Evolutionary conservation across 2,888 invertebrate genomes (phyloP).

Genomic region (Standfussiana lucernea): DNA sequence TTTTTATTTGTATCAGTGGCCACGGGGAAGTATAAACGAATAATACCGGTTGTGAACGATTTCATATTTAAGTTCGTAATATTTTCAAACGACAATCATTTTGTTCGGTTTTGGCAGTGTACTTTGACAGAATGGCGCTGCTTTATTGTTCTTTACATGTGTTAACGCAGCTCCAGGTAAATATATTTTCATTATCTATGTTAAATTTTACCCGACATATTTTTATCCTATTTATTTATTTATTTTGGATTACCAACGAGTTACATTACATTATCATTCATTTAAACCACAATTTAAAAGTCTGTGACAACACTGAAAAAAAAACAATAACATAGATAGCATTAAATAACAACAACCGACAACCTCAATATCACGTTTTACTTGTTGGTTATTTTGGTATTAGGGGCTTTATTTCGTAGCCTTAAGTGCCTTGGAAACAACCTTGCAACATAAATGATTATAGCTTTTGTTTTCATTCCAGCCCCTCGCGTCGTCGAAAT

Average conservation of each 20-base stretch:
- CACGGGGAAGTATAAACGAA: constrained; percentile 5
- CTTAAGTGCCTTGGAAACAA: neutral
- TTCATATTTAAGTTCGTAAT: constrained; percentile 15
- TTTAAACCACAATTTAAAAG: neutral
- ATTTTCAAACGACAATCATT: constrained; percentile 4
- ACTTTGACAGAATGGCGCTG: constrained; percentile 29
- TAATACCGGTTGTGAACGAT: constrained; percentile 12
- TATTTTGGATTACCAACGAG: too few species aligned
- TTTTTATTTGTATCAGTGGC: constrained; percentile 11
- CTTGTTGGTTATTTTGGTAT: neutral
- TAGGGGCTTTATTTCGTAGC: neutral
- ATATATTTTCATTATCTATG: neutral
- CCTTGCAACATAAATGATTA: neutral
- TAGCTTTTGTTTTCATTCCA: neutral
- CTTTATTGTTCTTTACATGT: constrained; percentile 12
- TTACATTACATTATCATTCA: too few species aligned
- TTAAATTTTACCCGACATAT: neutral
- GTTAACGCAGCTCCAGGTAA: constrained; percentile 37
- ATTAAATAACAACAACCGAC: too few species aligned
- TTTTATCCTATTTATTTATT: too few species aligned
- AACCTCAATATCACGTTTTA: neutral
- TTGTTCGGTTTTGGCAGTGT: constrained; percentile 3
- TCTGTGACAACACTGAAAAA: neutral
- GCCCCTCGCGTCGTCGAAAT: constrained; percentile 2
- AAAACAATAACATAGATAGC: neutral